Percentiles rank a stretch among this genome's conserved stretches.
Evolutionary conservation across 2,888 invertebrate genomes (phyloP).

Genomic region (Terebella lapidaria): DNA sequence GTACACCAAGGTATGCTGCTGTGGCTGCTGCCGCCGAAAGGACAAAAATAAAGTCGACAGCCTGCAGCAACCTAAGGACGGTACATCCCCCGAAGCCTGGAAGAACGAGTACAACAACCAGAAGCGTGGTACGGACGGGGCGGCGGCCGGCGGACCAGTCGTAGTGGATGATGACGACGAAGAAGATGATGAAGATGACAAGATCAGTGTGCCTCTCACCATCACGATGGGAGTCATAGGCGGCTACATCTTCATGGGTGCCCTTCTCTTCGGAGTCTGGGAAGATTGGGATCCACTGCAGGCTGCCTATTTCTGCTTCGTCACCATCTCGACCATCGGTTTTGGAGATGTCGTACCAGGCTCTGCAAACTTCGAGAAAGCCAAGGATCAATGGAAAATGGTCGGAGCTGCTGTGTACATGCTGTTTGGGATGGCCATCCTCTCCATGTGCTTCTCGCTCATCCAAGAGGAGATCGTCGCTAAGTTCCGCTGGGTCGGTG

Average conservation of each 20-base stretch:
- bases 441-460: no score
- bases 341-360: slow-evolving; percentile 44
- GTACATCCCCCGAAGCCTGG: slow-evolving; percentile 22
- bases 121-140: neutral
- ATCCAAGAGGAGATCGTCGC: slow-evolving; percentile 53
- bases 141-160: slow-evolving; percentile 27
- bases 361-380: slow-evolving; percentile 30
- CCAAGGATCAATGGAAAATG: slow-evolving; percentile 40
- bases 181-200: slow-evolving; percentile 46
- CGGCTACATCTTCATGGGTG: slow-evolving; percentile 49
- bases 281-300: slow-evolving; percentile 43
- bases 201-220: slow-evolving; percentile 50
- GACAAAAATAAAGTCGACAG: neutral
- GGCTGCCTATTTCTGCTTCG: slow-evolving; percentile 52
- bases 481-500: no score
- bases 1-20: slow-evolving; percentile 28
- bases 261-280: slow-evolving; percentile 49
- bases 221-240: slow-evolving; percentile 49
- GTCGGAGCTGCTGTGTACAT: slow-evolving; percentile 48
- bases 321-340: slow-evolving; percentile 51
- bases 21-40: slow-evolving; percentile 47
- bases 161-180: slow-evolving; percentile 41
- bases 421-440: no score
- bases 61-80: neutral
- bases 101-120: slow-evolving; percentile 16